Base-by-base conservation (phyloP, 2,888 invertebrate species). In the Crossocerus cetratus region DNA sequence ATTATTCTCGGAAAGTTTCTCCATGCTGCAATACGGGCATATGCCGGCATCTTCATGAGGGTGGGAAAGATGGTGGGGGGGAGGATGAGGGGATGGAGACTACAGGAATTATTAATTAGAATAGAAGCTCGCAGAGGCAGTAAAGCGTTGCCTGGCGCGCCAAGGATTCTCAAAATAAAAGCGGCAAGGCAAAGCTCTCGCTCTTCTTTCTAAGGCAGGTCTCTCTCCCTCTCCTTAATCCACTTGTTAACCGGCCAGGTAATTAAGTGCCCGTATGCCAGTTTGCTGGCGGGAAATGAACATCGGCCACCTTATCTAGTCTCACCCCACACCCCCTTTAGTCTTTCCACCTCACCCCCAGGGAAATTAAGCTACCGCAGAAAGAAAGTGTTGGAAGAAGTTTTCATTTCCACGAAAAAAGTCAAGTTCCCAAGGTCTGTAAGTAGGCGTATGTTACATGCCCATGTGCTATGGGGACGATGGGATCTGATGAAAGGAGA, bases 191-290 rank as follows among this genome's bases (percentile, higher is more conserved):
- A 8, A 8, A 18, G 20, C 32, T 43, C n/a, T 16, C 22, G 14
- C 8, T 32, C 32, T 32, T 11, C 11, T 32, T 32, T 23, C n/a
- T n/a, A 22, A 57, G 14, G 14, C 14, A 42, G 14, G 23, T 32
- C n/a, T 23, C 3, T 14, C 5, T n/a, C 42, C 49, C 18, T 23
- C 16, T 42, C n/a, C 18, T 57, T 58, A 62, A 57, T 53, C 54
- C 2, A n/a, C 23, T 5, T 32, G 65, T 54, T 61, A 14, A 5
- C 18, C 8, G 3, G 8, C 18, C 22, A 5, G 11, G 43, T 76
- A 75, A 76, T 76, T 72, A 69, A 21, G 60, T 63, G 60, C 61
- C 43, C 49, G 59, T 49, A 44, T 45, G 42, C 32, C 3, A 32
- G 32, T 22, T 61, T 56, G 58, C 20, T n/a, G 32, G 23, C 56